phyloP scores from a whole-genome alignment of 2,113 vertebrate species.

The Gallinago jamesoni region DNA sequence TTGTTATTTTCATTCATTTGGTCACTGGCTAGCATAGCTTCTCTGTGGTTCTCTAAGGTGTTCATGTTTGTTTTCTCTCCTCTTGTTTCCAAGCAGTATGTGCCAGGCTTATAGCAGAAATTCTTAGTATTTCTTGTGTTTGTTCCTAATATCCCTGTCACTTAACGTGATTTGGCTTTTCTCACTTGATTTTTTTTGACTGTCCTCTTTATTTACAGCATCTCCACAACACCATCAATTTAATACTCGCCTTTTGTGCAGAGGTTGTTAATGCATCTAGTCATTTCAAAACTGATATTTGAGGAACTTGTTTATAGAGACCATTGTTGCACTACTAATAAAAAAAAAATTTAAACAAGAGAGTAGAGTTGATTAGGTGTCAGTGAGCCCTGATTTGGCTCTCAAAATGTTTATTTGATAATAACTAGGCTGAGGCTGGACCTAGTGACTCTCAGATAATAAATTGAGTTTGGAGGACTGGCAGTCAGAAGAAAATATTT shows the following conservation, averaged over 20 bases:
- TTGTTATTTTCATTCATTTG: background rate
- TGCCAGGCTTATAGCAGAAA: background rate
- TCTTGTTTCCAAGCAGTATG: background rate
- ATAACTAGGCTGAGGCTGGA: background rate
- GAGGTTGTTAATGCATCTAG: background rate
- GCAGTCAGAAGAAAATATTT: background rate
- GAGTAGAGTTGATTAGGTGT: background rate
- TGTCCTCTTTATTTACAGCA: background rate
- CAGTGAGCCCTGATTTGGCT: background rate
- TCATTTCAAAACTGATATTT: background rate
- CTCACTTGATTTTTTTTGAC: background rate
- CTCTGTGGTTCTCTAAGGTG: background rate
- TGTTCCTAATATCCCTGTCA: background rate
- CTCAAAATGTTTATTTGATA: background rate
- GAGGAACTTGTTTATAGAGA: background rate
- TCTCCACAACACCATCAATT: background rate
- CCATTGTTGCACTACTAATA: background rate
- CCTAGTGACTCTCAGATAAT: background rate
- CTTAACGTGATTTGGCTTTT: background rate
- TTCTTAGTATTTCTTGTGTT: background rate
- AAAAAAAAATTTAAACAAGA: background rate
- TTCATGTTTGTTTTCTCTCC: background rate
- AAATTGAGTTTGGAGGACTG: background rate
- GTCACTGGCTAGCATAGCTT: background rate
- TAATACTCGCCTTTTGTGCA: background rate